Evolutionary conservation across 2,888 invertebrate genomes (phyloP), one percentile per base, ranked within the genome.

Genomic region (Andrena camellia): DNA sequence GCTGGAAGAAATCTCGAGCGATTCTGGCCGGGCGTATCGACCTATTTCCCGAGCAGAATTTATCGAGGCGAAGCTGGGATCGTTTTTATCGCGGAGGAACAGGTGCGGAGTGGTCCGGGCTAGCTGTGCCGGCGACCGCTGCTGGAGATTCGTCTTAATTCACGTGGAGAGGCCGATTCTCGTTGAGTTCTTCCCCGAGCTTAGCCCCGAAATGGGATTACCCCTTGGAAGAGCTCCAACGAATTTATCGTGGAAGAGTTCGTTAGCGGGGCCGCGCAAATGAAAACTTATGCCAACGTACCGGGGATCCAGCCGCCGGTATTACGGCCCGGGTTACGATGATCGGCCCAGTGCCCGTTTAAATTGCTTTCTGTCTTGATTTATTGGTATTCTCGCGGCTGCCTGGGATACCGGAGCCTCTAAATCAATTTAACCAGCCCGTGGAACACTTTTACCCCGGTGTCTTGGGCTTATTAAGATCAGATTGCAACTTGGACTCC

Each of bases 241-340:
- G 85, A 91, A 92, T 92, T 91, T 91, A 91, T 91, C 85, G 87
- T 42, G 78, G 60, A 84, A 76, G 88, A 86, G 83, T 90, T 89
- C 86, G 91, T 90, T 89, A 89, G 83, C 87, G 67, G 48, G 70
- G 69, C 78, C 73, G 66, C 71, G 87, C 86, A 87, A 91, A 91
- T 90, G 87, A 90, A 90, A 88, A 90, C 87, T 89, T 89, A 89
- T 86, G 88, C 86, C 83, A 75, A 69, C 79, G 73, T 26, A n/a
- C 57, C 23, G 69, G 67, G 62, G 74, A 69, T 78, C 76, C 75
- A 31, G 57, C 26, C 57, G 54, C 29, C 6, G 67, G 57, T 86
- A 87, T 84, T 82, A 82, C 67, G 10, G 48, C n/a, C 67, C 54
- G 81, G 77, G 74, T 70, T 62, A 62, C 83, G 73, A 87, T 83